phyloP scores from a whole-genome alignment of 2,888 invertebrate species.

The Brenthis hecate region DNA sequence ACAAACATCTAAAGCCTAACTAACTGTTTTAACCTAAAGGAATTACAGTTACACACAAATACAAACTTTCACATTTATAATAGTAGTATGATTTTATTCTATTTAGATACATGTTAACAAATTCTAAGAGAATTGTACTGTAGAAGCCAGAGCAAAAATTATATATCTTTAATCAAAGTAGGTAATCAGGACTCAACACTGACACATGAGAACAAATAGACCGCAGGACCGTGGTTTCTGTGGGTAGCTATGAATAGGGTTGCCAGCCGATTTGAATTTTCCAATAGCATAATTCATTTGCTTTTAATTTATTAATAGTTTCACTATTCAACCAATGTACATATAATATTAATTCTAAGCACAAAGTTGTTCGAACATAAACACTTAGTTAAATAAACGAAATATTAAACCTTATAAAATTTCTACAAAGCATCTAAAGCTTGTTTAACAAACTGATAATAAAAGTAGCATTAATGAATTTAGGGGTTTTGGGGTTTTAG shows the following conservation, averaged over 20 bases:
- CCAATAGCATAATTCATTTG: neutral
- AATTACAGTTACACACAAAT: too few species aligned
- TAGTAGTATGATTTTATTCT: neutral
- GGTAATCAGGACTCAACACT: slow-evolving; percentile 34
- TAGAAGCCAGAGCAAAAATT: neutral
- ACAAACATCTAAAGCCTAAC: too few species aligned
- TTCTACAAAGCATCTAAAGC: too few species aligned
- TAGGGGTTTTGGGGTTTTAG: too few species aligned
- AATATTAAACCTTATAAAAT: too few species aligned
- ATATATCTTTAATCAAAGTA: slow-evolving; percentile 31
- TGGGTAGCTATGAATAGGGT: slow-evolving; percentile 27
- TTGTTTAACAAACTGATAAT: too few species aligned
- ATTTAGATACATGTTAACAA: neutral
- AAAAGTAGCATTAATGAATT: too few species aligned
- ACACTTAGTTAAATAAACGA: too few species aligned
- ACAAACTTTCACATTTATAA: too few species aligned
- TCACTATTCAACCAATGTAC: neutral
- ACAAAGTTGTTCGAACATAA: too few species aligned
- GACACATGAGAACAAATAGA: slow-evolving; percentile 40
- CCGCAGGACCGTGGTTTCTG: slow-evolving; percentile 37
- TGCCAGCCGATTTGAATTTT: slow-evolving; percentile 13
- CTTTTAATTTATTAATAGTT: neutral
- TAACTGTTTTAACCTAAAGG: too few species aligned
- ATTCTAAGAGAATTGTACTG: neutral
- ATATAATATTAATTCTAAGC: too few species aligned